Base-by-base conservation (phyloP, 2,888 invertebrate genomes). In the Erannis defoliaria region DNA sequence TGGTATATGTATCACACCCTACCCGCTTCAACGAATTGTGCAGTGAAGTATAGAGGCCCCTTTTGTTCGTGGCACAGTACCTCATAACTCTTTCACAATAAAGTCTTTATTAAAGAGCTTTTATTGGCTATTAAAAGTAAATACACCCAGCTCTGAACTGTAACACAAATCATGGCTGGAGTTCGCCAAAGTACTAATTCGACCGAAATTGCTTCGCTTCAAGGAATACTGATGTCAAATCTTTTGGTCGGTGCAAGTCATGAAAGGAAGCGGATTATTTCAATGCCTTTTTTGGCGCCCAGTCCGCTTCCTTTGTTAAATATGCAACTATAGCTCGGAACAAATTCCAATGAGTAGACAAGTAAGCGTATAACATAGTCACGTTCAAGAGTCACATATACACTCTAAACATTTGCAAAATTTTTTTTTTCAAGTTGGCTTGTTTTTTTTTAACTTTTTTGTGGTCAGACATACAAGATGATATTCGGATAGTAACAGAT, bases 171-270 rank as follows among this genome's bases (percentile, higher is more conserved):
- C 76, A 76, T 80, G 79, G 68, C 67, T 60, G 55, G 62, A 62
- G 60, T 62, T 60, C 64, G 55, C 62, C 62, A 64, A 55, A 77
- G 73, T 69, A 72, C 74, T 71, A 67, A 76, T 66, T 72, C 67
- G 60, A 55, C 66, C 72, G 67, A 76, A 81, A 81, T 81, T 76
- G 75, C 73, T 71, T 77, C 55, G 67, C 70, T 68, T 71, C 67
- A 61, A 62, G 49, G 82, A 81, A 81, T 81, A 81, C 79, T 80
- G 77, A 81, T 81, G 73, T 67, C 66, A 68, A 70, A 68, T 65
- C 49, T 60, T 55, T 62, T 18, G 37, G 45, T 21, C 54, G 66
- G 60, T 43, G 12, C 42, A 63, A 60, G 59, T 51, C 12, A 46
- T 1, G 18, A 42, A 9, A 16, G 6, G 10, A 10, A 10, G 19